Evolutionary conservation across 2,888 invertebrate genomes (phyloP).

Genomic region (Thalpophila matura): DNA sequence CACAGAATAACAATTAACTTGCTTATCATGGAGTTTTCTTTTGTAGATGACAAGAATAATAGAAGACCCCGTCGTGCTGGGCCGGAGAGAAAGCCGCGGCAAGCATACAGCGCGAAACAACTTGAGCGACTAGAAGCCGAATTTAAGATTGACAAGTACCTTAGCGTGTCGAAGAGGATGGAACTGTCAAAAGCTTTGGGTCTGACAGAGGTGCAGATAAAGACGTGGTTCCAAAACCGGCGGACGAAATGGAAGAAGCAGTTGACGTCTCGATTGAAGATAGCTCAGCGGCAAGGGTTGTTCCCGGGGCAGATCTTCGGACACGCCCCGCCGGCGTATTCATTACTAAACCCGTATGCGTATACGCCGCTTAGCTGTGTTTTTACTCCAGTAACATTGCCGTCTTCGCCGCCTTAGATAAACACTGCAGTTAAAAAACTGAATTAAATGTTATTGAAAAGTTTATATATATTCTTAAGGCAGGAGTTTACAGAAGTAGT

Average conservation of each 20-base stretch:
- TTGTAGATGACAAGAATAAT: constrained; percentile 94
- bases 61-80: constrained; percentile 96
- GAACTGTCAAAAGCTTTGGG: constrained; percentile 97
- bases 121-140: constrained; percentile 97
- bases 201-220: constrained; percentile 98
- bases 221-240: constrained; percentile 99
- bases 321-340: constrained; percentile 91
- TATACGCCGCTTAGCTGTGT: constrained; percentile 91
- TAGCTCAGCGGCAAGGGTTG: constrained; percentile 96
- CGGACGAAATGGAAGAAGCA: constrained; percentile 99
- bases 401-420: constrained; percentile 79
- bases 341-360: constrained; percentile 92
- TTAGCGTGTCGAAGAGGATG: constrained; percentile 98
- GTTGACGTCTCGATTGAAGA: constrained; percentile 96
- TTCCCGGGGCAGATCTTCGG: constrained; percentile 93
- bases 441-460: background rate
- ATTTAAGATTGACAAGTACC: constrained; percentile 98
- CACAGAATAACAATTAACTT: constrained; percentile 26
- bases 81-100: constrained; percentile 97
- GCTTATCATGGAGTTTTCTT: constrained; percentile 42
- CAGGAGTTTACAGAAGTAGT: background rate
- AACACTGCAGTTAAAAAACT: background rate
- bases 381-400: constrained; percentile 89
- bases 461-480: background rate
- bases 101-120: constrained; percentile 98